Conservation (phyloP, 2,888 invertebrate genomes). For the Caenorhabditis doughertyi region DNA sequence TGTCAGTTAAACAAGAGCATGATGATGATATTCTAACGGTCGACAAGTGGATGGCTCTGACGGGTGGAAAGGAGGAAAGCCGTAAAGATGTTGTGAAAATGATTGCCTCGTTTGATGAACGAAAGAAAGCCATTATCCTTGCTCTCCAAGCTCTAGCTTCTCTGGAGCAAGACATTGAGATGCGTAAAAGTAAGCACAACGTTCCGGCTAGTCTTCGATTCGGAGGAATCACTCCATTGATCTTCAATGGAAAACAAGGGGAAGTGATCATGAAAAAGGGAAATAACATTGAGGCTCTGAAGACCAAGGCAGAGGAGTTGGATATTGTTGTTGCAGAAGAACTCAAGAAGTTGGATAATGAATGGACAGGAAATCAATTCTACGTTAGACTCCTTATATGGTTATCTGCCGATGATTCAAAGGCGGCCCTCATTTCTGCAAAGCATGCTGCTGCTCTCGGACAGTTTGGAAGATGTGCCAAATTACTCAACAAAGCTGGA, state of each 20-base stretch:
- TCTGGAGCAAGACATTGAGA: conserved; percentile 60
- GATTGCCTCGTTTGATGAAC: conserved; percentile 87
- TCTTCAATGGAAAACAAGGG: conserved; percentile 61
- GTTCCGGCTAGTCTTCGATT: conserved; percentile 45
- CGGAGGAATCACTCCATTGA: conserved; percentile 58
- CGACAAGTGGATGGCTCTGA: conserved; percentile 63
- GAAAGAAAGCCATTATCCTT: conserved; percentile 87
- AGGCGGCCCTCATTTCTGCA: conserved; percentile 88
- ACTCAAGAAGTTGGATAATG: conserved; percentile 44
- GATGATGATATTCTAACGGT: conserved; percentile 64
- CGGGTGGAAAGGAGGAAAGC: conserved; percentile 88
- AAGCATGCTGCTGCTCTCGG: conserved; percentile 89
- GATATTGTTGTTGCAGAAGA: conserved; percentile 83
- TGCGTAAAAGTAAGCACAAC: conserved; percentile 43
- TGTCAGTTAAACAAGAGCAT: conserved; percentile 65
- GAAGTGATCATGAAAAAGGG: conserved; percentile 35
- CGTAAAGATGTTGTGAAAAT: conserved; percentile 84
- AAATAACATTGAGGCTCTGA: conserved; percentile 14
- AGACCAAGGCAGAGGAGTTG: conserved; percentile 84
- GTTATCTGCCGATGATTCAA: conserved; percentile 89
- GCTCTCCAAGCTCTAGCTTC: conserved; percentile 70
- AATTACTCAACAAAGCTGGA: conserved; percentile 82
- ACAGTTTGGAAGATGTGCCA: conserved; percentile 91
- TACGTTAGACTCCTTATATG: conserved; percentile 87
- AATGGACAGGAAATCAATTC: conserved; percentile 52